Percentiles rank a stretch among this genome's conserved stretches.
phyloP scores from a whole-genome alignment of 2,797 vertebrate genomes.

The Agapornis canus region DNA sequence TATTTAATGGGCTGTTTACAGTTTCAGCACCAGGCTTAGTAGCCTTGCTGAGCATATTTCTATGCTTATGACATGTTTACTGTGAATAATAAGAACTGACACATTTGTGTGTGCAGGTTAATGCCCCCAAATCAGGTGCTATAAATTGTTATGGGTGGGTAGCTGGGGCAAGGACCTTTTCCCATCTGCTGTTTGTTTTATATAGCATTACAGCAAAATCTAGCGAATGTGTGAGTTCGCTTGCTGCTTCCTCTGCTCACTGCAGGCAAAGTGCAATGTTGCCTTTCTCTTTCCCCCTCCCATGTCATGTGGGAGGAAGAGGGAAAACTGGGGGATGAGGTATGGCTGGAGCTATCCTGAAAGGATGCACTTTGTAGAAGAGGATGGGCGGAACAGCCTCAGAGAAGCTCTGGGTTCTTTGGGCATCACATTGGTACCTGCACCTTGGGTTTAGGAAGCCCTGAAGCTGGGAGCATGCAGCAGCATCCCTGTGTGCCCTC shows the following conservation, averaged over 20 bases:
- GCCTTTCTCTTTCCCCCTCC: background rate
- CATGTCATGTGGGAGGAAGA: fast-evolving
- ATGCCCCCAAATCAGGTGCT: conserved; percentile 5
- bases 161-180: background rate
- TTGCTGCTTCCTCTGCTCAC: background rate
- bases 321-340: background rate
- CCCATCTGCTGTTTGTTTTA: background rate
- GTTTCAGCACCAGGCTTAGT: background rate
- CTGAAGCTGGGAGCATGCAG: background rate
- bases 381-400: background rate
- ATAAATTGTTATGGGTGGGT: background rate
- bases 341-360: background rate
- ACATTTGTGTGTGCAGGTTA: conserved; percentile 18
- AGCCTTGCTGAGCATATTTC: conserved; percentile 27
- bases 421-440: background rate
- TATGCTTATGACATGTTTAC: conserved; percentile 40
- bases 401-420: background rate
- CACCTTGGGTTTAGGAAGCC: background rate
- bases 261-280: background rate
- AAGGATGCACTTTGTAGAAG: background rate
- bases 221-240: background rate
- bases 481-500: background rate
- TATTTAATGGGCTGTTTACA: conserved; percentile 49
- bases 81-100: conserved; percentile 40
- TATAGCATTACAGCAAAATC: background rate